These are phyloP conservation scores for Gordius sp. DNA, from an alignment of 2,888 invertebrate species.

Conservation along the genomic window DNA sequence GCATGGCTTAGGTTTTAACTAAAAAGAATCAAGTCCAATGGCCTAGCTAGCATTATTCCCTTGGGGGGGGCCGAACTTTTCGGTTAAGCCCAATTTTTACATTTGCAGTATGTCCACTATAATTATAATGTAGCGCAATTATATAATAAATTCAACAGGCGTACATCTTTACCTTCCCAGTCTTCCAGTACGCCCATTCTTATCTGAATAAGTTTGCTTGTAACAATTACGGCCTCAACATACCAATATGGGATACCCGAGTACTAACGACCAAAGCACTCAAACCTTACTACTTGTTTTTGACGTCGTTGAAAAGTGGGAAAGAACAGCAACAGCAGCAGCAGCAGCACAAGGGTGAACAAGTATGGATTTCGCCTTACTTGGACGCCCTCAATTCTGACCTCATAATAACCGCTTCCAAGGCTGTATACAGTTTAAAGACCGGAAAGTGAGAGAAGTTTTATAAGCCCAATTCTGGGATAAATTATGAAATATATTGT, in stretches of 20 bases:
- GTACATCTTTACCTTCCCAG: neutral
- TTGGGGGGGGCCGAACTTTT: too few species aligned
- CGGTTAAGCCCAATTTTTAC: too few species aligned
- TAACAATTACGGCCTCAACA: neutral
- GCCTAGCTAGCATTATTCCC: too few species aligned
- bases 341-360: neutral
- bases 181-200: neutral
- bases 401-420: conserved; percentile 8
- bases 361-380: conserved; percentile 1
- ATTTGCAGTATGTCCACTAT: too few species aligned
- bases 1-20: too few species aligned
- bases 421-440: neutral
- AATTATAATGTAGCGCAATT: too few species aligned
- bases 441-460: conserved; percentile 7
- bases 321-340: too few species aligned
- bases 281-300: neutral
- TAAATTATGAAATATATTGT: too few species aligned
- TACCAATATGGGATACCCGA: neutral
- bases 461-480: too few species aligned
- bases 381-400: conserved; percentile 5
- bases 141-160: neutral
- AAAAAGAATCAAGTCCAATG: too few species aligned
- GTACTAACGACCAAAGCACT: neutral
- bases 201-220: neutral
- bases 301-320: neutral